Percentiles rank a stretch among this genome's conserved stretches.
Conservation (phyloP, 2,113 vertebrate species). For the Limanda limanda region DNA sequence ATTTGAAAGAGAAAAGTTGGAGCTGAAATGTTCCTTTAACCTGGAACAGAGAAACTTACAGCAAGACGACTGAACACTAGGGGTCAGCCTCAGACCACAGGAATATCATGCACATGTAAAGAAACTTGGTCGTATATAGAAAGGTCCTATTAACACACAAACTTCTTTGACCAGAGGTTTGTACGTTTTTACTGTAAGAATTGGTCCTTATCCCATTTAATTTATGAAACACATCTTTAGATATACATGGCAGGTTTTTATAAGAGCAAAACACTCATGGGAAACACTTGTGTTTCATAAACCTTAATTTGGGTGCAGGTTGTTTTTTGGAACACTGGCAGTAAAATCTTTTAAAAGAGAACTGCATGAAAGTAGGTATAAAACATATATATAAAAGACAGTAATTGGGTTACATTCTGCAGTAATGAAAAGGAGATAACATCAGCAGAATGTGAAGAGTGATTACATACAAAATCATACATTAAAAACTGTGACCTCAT, state of each 20-base stretch:
- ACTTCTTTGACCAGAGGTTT: neutral
- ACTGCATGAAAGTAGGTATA: conserved; percentile 24
- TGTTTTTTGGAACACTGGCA: conserved; percentile 11
- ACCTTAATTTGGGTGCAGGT: conserved; percentile 29
- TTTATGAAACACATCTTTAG: neutral
- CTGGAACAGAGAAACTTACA: neutral
- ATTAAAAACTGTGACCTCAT: conserved; percentile 36
- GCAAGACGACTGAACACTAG: conserved; percentile 46
- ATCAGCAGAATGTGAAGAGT: conserved; percentile 7
- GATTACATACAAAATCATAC: conserved; percentile 44
- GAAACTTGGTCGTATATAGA: neutral
- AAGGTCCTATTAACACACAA: neutral
- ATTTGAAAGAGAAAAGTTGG: conserved; percentile 15
- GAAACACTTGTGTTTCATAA: conserved; percentile 10
- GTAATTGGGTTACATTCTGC: conserved; percentile 3
- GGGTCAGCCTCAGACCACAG: conserved; percentile 51
- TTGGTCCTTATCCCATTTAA: conserved; percentile 41
- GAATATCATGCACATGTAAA: neutral
- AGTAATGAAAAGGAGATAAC: conserved; percentile 23
- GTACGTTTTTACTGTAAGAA: neutral
- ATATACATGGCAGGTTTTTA: neutral
- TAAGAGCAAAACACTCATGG: neutral
- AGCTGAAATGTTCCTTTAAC: conserved; percentile 5
- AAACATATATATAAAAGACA: neutral
- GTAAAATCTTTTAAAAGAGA: neutral